A percentile compares a stretch with the other conserved stretches of the same genome.
Conservation (phyloP, 1,140 invertebrate genomes). For the Homalodisca vitripennis region DNA sequence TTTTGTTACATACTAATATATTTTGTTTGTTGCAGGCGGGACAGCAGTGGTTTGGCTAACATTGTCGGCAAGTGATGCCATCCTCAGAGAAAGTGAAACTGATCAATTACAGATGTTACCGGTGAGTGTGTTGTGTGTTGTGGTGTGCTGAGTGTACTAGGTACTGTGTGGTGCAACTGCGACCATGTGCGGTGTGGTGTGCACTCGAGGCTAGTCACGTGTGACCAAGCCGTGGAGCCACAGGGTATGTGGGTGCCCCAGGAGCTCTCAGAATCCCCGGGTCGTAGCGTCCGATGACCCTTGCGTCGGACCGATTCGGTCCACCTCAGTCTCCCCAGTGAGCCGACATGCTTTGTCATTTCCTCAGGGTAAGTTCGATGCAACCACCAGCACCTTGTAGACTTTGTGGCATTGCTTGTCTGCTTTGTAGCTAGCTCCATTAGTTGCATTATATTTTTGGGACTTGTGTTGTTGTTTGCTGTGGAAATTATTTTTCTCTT, state of each 20-base stretch:
- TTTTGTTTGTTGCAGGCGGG: background rate
- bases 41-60: background rate
- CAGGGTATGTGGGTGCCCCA: background rate
- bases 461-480: too few species aligned
- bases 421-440: too few species aligned
- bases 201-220: background rate
- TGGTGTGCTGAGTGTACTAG: background rate
- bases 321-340: background rate
- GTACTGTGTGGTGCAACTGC: too few species aligned
- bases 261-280: background rate
- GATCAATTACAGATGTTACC: background rate
- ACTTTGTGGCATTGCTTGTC: too few species aligned
- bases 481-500: too few species aligned
- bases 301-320: background rate
- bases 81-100: background rate
- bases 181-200: background rate
- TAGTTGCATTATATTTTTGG: too few species aligned
- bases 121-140: background rate
- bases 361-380: background rate
- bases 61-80: background rate
- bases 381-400: too few species aligned
- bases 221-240: background rate
- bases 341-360: background rate
- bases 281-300: background rate
- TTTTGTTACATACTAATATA: too few species aligned